Evolutionary conservation across 1,140 invertebrate species (phyloP), one percentile per base, ranked within the genome.

Genomic region (Leptinotarsa lineolata): DNA sequence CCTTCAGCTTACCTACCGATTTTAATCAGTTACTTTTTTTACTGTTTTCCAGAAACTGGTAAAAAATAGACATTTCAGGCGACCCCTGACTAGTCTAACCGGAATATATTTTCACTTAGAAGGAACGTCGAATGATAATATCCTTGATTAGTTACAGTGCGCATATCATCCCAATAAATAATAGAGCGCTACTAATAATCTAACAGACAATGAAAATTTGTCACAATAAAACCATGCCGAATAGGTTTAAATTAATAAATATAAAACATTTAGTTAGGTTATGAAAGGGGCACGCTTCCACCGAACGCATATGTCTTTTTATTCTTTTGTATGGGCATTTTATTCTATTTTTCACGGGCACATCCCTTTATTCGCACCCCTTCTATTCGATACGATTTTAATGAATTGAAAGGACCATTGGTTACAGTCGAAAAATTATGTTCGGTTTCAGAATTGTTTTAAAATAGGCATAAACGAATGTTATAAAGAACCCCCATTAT

Each of bases 301-400:
- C 21, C 20, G 15, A 24, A 48, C 48, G 67, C 67, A 68, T 58
- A 68, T 68, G 67, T 48, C 67, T 68, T 48, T 68, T 22, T 54
- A 68, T 68, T 45, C 67, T 58, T 68, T 68, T 68, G 67, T 68
- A 13, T 58, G 48, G 11, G 46, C 39, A n/a, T 66, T 66, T 66
- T 66, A 39, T 39, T 66, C n/a, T 30, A 66, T 68, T 68, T 68
- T 68, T 45, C 67, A 68, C 67, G 67, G 67, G n/a, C 54, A 68
- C 67, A 68, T 68, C 67, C 67, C 67, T 68, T 68, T 54, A 46
- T 68, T 45, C 16, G 30, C 67, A 68, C 67, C 67, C 67, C 48
- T 68, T 68, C 67, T 58, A 6, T 58, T 68, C 67, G 67, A 68
- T 68, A 68, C 67, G 45, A 58, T 68, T 68, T 68, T 68, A 68